Base-by-base conservation (phyloP, 2,888 invertebrate species). In the Plagiodera versicolora region DNA sequence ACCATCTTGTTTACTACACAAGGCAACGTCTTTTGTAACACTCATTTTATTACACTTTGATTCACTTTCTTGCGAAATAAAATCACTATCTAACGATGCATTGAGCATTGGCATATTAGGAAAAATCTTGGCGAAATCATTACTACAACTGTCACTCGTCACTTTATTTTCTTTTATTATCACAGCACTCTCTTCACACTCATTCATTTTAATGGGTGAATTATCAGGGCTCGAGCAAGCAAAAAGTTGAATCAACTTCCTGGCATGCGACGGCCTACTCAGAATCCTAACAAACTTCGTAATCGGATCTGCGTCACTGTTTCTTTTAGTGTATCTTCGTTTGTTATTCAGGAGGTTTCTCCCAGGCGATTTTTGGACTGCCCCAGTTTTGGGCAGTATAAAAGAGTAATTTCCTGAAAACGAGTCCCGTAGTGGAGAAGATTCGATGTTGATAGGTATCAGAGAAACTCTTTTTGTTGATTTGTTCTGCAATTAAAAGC, bases 61-160 rank as follows among this genome's bases (percentile, higher is more conserved):
- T 39, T n/a, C 20, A 20, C 16, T 17, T 58, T 55, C 46, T 46
- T 46, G 35, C 51, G 49, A 19, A 14, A 18, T 52, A 8, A 14
- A 16, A 9, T 44, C 24, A 24, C 30, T 39, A 24, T 28, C n/a
- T n/a, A n/a, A n/a, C n/a, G 48, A 17, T 56, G 20, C 50, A 39
- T 57, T 59, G 30, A 79, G 68, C 62, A 66, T 72, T 16, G 79
- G 80, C 79, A 80, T 79, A 63, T 75, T 78, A 20, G 78, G 78
- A 64, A 77, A 72, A 75, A 76, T 76, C 17, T 28, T 45, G n/a
- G 14, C 14, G 1, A 14, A 4, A 14, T 39, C 3, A 44, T 17
- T 53, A 8, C 18, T 30, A 55, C 10, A 1, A 19, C 35, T 14
- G 4, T 17, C 18, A 28, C 11, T 14, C 10, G 11, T 1, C 19